phyloP scores from a whole-genome alignment of 1,140 invertebrate species.

The Oryzaephilus surinamensis region DNA sequence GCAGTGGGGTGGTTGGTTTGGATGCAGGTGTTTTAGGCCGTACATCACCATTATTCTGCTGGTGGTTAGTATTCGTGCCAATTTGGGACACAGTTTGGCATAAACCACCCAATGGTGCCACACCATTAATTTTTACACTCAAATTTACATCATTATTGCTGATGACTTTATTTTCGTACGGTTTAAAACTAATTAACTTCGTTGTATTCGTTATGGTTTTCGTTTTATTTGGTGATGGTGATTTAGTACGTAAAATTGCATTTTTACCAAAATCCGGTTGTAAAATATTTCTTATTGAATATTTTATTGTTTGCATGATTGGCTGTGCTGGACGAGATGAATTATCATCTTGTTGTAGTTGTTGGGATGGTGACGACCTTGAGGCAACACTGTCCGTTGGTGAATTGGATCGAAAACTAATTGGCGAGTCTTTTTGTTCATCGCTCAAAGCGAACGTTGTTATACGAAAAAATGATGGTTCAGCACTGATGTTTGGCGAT shows the following conservation, averaged over 20 bases:
- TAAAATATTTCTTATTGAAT: conserved; percentile 34
- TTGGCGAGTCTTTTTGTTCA: conserved; percentile 19
- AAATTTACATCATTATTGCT: neutral
- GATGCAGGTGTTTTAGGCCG: too few species aligned
- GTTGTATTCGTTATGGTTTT: neutral
- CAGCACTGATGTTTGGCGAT: conserved; percentile 15
- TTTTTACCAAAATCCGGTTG: conserved; percentile 34
- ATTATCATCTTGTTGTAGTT: conserved; percentile 7
- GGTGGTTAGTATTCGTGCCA: too few species aligned
- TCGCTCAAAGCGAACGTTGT: conserved; percentile 31
- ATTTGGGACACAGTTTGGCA: conserved; percentile 6
- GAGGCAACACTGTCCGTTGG: too few species aligned
- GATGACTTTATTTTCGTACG: conserved; percentile 32
- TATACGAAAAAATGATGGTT: conserved; percentile 31
- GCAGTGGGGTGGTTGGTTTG: conserved; percentile 22
- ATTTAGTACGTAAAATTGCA: conserved; percentile 26
- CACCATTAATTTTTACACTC: neutral
- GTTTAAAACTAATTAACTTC: conserved; percentile 27
- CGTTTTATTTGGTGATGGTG: conserved; percentile 1
- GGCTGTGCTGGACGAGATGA: conserved; percentile 17
- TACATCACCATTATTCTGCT: too few species aligned
- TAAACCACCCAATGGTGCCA: neutral
- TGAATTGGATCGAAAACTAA: too few species aligned
- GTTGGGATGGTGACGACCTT: conserved; percentile 14
- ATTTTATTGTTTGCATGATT: conserved; percentile 31